Evolutionary conservation across 2,113 vertebrate species (phyloP), one percentile per base, ranked within the genome.

Genomic region (Corythoichthys haematopterus): DNA sequence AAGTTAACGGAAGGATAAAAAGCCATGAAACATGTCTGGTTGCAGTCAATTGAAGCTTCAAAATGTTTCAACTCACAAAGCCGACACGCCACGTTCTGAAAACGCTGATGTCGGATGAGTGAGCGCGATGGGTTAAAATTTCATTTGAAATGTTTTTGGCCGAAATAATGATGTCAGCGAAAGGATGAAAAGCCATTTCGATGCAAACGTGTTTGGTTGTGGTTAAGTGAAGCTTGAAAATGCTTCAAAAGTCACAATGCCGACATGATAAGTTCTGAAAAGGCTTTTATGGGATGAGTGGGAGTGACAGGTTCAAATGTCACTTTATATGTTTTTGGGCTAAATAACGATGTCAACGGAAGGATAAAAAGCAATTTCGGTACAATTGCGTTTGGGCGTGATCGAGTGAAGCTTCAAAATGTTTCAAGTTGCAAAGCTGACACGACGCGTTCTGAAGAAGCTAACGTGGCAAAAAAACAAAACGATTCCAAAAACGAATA

Each of bases 181-280:
- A 51, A 62, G 38, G 51, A 51, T 51, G 37, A 51, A 62, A 51
- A 65, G 2, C 35, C 16, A 65, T 48, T 51, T 88, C 85, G 89
- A 90, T 91, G 90, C 88, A 90, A 88, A 75, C 35, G 38, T 63
- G 38, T 57, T 14, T 67, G 57, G 51, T 74, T 56, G 1, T 51
- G 14, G 75, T 73, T 68, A 59, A 43, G 6, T 11, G 16, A 43
- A 61, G 33, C 63, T 86, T 85, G 86, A 78, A 86, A 28, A 85
- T 76, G 83, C 82, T 79, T 82, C 75, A 66, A 28, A 28, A 72
- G 79, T 78, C 75, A 61, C 68, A 38, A 71, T 80, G 79, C 81
- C 74, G 48, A 78, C 64, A 8, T 1, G 36, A 40, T 13, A 66
- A 79, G 82, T 84, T 71, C 58, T 77, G 70, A n/a, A 58, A 74